phyloP scores from a whole-genome alignment of 1,140 invertebrate genomes.

The Telenomus remus region DNA sequence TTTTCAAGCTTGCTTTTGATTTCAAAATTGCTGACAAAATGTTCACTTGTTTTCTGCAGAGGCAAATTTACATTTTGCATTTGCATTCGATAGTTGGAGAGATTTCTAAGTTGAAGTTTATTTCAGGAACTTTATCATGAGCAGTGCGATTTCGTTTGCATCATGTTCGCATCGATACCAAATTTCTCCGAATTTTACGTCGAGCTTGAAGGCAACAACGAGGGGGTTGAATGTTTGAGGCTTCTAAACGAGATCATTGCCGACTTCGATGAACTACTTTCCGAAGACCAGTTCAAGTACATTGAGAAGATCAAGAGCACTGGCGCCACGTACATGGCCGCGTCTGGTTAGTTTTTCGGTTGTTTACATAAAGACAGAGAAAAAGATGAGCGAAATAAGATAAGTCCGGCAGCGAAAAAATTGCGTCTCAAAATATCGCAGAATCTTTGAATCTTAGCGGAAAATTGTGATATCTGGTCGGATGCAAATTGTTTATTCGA shows the following conservation, averaged over 20 bases:
- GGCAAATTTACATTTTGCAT: too few species aligned
- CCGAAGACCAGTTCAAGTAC: conserved; percentile 89
- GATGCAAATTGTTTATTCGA: too few species aligned
- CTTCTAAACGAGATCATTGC: conserved; percentile 98
- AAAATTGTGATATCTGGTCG: too few species aligned
- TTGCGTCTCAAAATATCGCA: too few species aligned
- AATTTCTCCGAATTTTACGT: conserved; percentile 99
- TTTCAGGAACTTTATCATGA: conserved; percentile 94
- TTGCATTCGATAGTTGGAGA: too few species aligned
- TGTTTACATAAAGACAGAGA: too few species aligned
- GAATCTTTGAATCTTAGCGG: too few species aligned
- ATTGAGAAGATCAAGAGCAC: conserved; percentile 99
- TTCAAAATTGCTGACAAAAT: neutral
- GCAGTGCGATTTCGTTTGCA: conserved; percentile 94
- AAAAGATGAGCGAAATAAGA: too few species aligned
- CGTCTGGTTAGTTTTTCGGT: conserved; percentile 80
- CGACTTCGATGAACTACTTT: conserved; percentile 94
- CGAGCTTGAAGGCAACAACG: conserved; percentile 94
- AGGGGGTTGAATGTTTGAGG: conserved; percentile 94
- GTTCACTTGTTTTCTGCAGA: too few species aligned
- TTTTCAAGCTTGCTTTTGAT: neutral
- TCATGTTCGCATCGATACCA: conserved; percentile 96
- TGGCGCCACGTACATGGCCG: conserved; percentile 97
- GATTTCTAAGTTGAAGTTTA: too few species aligned
- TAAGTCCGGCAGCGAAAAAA: too few species aligned